phyloP scores from a whole-genome alignment of 2,797 vertebrate genomes.

The Scleropages formosus region DNA sequence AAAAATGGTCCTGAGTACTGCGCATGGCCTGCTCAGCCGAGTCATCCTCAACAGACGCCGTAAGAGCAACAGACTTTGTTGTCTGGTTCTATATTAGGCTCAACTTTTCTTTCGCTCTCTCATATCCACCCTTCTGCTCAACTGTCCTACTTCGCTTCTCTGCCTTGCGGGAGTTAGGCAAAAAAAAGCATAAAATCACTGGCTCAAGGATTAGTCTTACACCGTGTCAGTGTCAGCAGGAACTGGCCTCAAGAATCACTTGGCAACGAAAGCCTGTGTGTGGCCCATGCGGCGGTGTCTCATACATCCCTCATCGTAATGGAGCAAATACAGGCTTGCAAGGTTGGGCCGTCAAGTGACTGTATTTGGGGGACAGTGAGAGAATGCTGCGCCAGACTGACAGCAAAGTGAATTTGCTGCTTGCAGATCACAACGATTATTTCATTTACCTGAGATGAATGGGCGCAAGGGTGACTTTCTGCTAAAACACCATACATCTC shows the following conservation, averaged over 20 bases:
- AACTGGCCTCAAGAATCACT: background rate
- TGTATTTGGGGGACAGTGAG: conserved; percentile 30
- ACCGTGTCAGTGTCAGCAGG: conserved; percentile 14
- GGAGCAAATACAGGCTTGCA: conserved; percentile 25
- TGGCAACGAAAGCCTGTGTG: background rate
- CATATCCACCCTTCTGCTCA: conserved; percentile 44
- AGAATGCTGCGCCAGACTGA: conserved; percentile 40
- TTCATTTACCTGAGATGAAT: conserved; percentile 55
- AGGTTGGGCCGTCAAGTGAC: conserved; percentile 29
- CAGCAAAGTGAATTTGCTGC: conserved; percentile 53
- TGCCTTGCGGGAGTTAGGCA: conserved; percentile 38
- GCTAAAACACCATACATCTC: conserved; percentile 26
- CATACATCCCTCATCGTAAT: conserved; percentile 16
- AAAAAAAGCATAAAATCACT: conserved; percentile 3
- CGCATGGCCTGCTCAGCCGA: conserved; percentile 33
- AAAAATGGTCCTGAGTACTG: conserved; percentile 28
- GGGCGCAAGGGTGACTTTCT: conserved; percentile 34
- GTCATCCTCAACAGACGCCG: background rate
- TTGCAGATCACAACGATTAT: conserved; percentile 58
- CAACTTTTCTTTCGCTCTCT: conserved; percentile 33
- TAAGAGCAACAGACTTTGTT: conserved; percentile 41
- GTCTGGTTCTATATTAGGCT: conserved; percentile 42
- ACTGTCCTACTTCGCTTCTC: conserved; percentile 51
- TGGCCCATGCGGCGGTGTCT: conserved; percentile 32
- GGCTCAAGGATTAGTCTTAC: background rate